Base-by-base conservation (phyloP, 2,113 vertebrate genomes). In the Danionella cerebrum region DNA sequence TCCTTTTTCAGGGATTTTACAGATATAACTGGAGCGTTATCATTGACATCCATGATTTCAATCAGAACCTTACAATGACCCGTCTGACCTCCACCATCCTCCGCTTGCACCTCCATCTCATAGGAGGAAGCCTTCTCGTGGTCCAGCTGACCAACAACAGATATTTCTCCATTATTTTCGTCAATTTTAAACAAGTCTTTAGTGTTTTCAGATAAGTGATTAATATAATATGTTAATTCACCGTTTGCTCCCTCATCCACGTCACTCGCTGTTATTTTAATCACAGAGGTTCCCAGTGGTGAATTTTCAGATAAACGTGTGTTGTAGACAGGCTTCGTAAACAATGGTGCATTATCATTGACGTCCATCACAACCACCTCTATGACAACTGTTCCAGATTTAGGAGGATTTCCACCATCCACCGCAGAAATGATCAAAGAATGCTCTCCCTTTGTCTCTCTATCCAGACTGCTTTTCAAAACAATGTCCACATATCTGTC, bases 321-420 rank as follows among this genome's bases (percentile, higher is more conserved):
- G 25, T n/a, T 73, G 39, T 81, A 81, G 0, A 57, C 7, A 24
- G 63, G 13, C 29, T 77, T 64, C 4, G 63, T 39, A 33, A 79
- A 79, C 27, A 67, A 18, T 1, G 74, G 79, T 13, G 64, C 42
- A 16, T 81, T 81, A 16, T 79, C 77, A 66, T 79, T 81, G 1
- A 53, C 2, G 50, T 81, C 79, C 8, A 70, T 5, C 12, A 81
- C 44, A 1, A 29, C 4, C 13, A 80, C 57, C 3, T 38, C 59
- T 54, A 87, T 85, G 2, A 3, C 51, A 35, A 80, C 75, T 4
- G 75, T 78, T 19, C 85, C 84, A 9, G 86, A 84, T 10, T 33
- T 76, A 22, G 76, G 65, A 12, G 85, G 85, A 27, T 57, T 70
- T 2, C 85, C 87, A 1, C 87, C 84, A 18, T 83, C 84, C 1